Conservation (phyloP, 2,113 vertebrate genomes). For the Phoxinus phoxinus region DNA sequence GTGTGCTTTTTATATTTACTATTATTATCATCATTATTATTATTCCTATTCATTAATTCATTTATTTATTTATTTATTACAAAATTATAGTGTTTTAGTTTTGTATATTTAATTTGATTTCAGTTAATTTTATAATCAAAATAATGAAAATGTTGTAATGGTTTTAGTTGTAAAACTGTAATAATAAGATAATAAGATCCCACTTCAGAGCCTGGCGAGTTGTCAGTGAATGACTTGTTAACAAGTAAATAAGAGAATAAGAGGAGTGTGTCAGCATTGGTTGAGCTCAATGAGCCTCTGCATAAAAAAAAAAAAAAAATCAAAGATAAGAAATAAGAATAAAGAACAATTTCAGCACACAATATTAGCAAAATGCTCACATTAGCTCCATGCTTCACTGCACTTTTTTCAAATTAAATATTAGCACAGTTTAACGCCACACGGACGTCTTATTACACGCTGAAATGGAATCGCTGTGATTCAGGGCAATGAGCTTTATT, state of each 20-base stretch:
- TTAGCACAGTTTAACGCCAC: conserved; percentile 56
- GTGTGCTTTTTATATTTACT: too few relatives aligned
- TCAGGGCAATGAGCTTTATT: conserved; percentile 57
- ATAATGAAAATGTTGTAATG: too few relatives aligned
- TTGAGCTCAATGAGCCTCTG: conserved; percentile 3
- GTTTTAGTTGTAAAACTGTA: too few relatives aligned
- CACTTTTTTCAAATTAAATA: conserved; percentile 55
- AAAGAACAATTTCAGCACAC: conserved; percentile 40
- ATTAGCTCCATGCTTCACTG: conserved; percentile 40
- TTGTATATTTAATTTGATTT: too few relatives aligned
- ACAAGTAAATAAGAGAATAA: not conserved
- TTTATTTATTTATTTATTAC: too few relatives aligned
- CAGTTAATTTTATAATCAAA: too few relatives aligned
- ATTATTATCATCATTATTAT: too few relatives aligned
- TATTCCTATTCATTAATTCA: too few relatives aligned
- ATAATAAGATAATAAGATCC: too few relatives aligned
- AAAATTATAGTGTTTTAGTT: too few relatives aligned
- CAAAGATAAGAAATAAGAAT: conserved; percentile 24
- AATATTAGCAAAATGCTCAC: conserved; percentile 21
- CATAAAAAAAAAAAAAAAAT: conserved; percentile 21
- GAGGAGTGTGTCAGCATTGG: conserved; percentile 26
- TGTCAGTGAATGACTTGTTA: not conserved
- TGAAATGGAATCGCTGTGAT: conserved; percentile 64
- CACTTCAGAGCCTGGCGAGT: not conserved
- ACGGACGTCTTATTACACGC: conserved; percentile 57